Percentiles rank a stretch among this genome's conserved stretches.
Evolutionary conservation across 1,140 invertebrate species (phyloP).

Genomic region (Trichonephila inaurata): DNA sequence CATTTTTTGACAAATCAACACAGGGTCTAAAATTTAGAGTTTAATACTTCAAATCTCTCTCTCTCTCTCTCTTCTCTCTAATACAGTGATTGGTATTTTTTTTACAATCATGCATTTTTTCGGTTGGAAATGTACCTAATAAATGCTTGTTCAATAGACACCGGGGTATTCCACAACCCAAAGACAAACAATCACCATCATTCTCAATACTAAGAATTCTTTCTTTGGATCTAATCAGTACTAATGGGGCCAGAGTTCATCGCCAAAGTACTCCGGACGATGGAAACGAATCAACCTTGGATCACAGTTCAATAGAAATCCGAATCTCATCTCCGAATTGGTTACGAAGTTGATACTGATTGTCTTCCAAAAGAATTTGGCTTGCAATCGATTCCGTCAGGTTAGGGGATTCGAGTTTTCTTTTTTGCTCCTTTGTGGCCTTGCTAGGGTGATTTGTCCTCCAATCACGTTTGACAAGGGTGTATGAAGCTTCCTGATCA

Average conservation of each 20-base stretch:
- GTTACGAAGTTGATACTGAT: slow-evolving; percentile 67
- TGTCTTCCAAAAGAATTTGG: slow-evolving; percentile 32
- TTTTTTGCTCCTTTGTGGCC: slow-evolving; percentile 12
- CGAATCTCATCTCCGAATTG: slow-evolving; percentile 13
- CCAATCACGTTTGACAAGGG: slow-evolving; percentile 39
- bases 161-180: not conserved
- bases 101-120: not conserved
- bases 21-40: no score
- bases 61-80: no score
- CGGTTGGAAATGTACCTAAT: not conserved
- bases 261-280: slow-evolving; percentile 55
- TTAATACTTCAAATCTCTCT: no score
- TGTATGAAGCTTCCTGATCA: slow-evolving; percentile 47
- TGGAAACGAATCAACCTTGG: slow-evolving; percentile 57
- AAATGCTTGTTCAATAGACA: slow-evolving; percentile 5
- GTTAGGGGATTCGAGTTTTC: not conserved
- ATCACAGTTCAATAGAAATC: slow-evolving; percentile 58
- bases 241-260: slow-evolving; percentile 65
- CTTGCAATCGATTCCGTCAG: not conserved
- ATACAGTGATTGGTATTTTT: no score
- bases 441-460: slow-evolving; percentile 38
- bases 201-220: slow-evolving; percentile 42
- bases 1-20: no score
- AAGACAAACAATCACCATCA: slow-evolving; percentile 29
- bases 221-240: slow-evolving; percentile 49